Evolutionary conservation across 2,113 vertebrate genomes (phyloP), one percentile per base, ranked within the genome.

Genomic region (Gasterosteus aculeatus): DNA sequence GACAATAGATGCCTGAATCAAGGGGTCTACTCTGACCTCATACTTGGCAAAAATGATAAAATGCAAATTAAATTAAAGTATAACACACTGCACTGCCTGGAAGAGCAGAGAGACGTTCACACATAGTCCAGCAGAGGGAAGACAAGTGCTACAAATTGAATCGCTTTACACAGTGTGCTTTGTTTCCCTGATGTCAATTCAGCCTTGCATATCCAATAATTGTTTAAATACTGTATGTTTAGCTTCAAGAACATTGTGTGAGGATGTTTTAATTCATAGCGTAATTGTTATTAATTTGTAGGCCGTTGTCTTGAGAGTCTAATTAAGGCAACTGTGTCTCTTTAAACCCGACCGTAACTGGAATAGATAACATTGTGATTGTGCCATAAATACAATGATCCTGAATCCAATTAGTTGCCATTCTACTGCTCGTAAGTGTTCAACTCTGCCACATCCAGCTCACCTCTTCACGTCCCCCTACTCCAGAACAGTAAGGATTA

Each of bases 111-210:
- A 26, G 7, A 16, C 14, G 29, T 44, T 44, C 18, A 56, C 58
- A n/a, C 2, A 16, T 54, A 3, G 59, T 59, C 84, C 90, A 90
- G 31, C 80, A 94, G 93, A 93, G 86, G 93, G 91, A 88, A 93
- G 87, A 72, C 83, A 82, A 83, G 83, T 73, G 68, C 78, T 87
- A 54, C 66, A 75, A 26, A 78, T 84, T 5, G 53, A 18, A 35
- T 44, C 2, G 11, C 65, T 72, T 75, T 31, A 67, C 22, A n/a
- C 47, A 64, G 33, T 35, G 31, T 62, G 54, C 68, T 66, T 68
- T 85, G 19, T 81, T 69, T 79, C 72, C 31, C 72, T 77, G 5
- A 70, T 38, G 54, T 70, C 12, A 78, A 66, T 31, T 72, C 26
- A 31, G 11, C 61, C 57, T 63, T 72, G 35, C 10, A 47, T 59